These are phyloP conservation scores for Drosophila athabasca DNA, from an alignment of 1,140 invertebrate species.

Conservation along the genomic window DNA sequence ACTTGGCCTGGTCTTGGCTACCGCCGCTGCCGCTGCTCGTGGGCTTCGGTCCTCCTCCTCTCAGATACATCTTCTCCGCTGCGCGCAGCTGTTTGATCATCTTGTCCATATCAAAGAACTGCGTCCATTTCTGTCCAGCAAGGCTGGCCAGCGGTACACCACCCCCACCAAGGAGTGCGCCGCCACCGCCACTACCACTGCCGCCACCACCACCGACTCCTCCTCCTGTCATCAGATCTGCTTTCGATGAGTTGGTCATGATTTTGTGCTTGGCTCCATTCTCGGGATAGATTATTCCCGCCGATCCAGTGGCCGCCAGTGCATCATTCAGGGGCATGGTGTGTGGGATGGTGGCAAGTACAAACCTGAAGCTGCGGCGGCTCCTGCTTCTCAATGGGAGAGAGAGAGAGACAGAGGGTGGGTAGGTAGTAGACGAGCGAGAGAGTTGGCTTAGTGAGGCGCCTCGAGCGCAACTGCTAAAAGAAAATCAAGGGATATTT, in stretches of 20 bases:
- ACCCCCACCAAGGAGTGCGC: no score
- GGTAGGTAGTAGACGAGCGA: conserved; percentile 27
- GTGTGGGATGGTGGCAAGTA: background rate
- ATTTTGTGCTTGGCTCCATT: conserved; percentile 48
- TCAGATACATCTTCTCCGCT: conserved; percentile 66
- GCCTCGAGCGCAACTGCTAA: conserved; percentile 35
- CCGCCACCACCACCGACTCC: conserved; percentile 7
- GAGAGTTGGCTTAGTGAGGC: conserved; percentile 11
- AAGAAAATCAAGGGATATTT: no score
- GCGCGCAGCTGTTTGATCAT: conserved; percentile 74
- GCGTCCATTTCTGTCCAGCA: conserved; percentile 76
- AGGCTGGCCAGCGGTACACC: conserved; percentile 41
- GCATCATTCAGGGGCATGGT: conserved; percentile 68
- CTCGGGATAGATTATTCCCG: conserved; percentile 53
- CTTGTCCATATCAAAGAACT: conserved; percentile 75
- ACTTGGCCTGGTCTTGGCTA: conserved; percentile 14
- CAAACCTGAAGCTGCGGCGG: background rate
- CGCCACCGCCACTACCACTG: conserved; percentile 10
- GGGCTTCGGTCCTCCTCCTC: conserved; percentile 49
- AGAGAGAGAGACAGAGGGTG: background rate
- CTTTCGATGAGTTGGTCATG: conserved; percentile 42
- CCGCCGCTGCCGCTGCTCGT: conserved; percentile 1
- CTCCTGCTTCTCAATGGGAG: conserved; percentile 7
- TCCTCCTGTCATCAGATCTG: conserved; percentile 29
- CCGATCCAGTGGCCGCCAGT: conserved; percentile 36